Evolutionary conservation across 2,113 vertebrate genomes (phyloP), one percentile per base, ranked within the genome.

Genomic region (Hepsetus odoe): DNA sequence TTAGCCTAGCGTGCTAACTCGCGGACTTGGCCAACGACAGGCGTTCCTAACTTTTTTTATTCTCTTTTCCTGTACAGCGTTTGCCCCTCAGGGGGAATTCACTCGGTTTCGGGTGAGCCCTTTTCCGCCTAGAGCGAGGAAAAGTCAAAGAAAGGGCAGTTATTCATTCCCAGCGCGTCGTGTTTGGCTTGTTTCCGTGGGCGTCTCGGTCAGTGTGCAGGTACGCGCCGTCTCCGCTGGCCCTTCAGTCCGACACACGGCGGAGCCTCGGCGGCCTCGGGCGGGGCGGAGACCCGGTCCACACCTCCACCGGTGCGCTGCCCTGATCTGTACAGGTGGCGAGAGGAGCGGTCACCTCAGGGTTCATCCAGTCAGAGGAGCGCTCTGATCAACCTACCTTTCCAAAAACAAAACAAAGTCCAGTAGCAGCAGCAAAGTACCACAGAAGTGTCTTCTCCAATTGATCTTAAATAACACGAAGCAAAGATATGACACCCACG

Each of bases 1-100:
- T 14, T 46, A 46, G 44, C 44, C 18, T 5, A 49, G 20, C 46
- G 20, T 49, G 46, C 46, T 49, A 77, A 77, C 53, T 66, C 53
- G 59, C 4, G 38, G 56, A 79, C 22, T 51, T 24, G 18, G 59
- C 18, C 56, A 3, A 35, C 20, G 38, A 20, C 22, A 33, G 67
- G 38, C 32, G 49, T 30, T 73, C 40, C 42, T 5, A 58, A 26
- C 33, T 71, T 26, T n/a, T n/a, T n/a, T n/a, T n/a, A n/a, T n/a
- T n/a, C n/a, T n/a, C n/a, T n/a, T n/a, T n/a, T n/a, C n/a, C n/a
- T n/a, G 30, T 32, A 28, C 5, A 53, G 20, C 33, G 42, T 33
- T 28, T 32, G 20, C 32, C 32, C n/a, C 13, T 26, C 44, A 16
- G 38, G 24, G 32, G 61, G 26, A 80, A 68, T 62, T 22, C 42